Evolutionary conservation across 2,113 vertebrate species (phyloP).

Genomic region (Anolis sagrei): DNA sequence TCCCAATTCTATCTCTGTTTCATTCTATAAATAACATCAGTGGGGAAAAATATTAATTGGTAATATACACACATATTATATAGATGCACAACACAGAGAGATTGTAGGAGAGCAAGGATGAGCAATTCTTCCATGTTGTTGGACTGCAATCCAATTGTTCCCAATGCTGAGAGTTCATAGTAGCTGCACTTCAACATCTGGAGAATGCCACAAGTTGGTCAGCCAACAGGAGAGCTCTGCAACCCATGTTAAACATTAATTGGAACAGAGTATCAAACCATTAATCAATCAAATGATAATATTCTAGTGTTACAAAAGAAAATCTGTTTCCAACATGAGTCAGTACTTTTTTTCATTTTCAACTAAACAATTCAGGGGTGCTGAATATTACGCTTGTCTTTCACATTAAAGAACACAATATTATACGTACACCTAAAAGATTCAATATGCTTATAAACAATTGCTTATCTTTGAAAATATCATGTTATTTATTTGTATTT

Average conservation of each 20-base stretch:
- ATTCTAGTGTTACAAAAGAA: neutral
- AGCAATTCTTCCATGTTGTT: neutral
- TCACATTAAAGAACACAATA: neutral
- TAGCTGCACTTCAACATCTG: neutral
- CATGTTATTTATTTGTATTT: neutral
- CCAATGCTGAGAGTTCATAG: neutral
- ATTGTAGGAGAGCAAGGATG: neutral
- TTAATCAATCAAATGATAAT: neutral
- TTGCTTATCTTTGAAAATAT: neutral
- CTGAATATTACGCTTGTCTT: neutral
- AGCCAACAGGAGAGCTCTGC: too few relatives aligned
- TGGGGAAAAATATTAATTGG: neutral
- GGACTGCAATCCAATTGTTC: too few relatives aligned
- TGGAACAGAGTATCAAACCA: neutral
- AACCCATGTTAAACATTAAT: neutral
- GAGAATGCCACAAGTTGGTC: neutral
- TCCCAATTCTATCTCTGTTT: conserved; percentile 96
- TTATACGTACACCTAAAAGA: neutral
- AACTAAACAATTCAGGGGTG: neutral
- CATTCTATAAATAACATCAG: conserved; percentile 79
- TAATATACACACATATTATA: neutral
- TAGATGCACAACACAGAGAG: neutral
- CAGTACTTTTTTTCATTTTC: neutral
- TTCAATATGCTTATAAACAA: neutral
- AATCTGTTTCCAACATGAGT: neutral